phyloP scores from a whole-genome alignment of 2,113 vertebrate genomes.

The Malurus alboscapulatus region DNA sequence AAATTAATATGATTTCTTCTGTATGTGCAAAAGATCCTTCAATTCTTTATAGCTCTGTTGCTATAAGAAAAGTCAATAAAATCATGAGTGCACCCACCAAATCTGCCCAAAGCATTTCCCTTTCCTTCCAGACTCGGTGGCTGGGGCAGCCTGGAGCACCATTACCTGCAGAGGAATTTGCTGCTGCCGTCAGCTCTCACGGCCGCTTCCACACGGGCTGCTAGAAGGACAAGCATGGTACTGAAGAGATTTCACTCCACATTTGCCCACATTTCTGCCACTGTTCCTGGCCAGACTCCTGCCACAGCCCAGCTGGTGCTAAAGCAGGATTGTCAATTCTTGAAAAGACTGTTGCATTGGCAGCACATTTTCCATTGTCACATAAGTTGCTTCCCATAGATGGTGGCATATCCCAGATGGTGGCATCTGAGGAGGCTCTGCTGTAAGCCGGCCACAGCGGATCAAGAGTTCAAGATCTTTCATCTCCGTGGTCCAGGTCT shows the following conservation, averaged over 20 bases:
- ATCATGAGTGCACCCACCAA: not conserved
- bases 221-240: rapidly evolving
- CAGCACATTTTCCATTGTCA: not conserved
- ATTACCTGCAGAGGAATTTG: not conserved
- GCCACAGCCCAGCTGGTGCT: not conserved
- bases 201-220: rapidly evolving
- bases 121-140: rapidly evolving
- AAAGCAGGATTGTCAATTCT: not conserved
- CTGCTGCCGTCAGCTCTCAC: not conserved
- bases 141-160: rapidly evolving
- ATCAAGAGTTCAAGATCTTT: not conserved
- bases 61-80: not conserved
- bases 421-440: not conserved
- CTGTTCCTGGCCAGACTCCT: not conserved
- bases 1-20: not conserved
- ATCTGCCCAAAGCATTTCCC: not conserved
- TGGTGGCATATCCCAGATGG: not conserved
- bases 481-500: not conserved
- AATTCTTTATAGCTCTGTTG: not conserved
- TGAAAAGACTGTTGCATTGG: not conserved
- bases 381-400: not conserved
- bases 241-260: not conserved
- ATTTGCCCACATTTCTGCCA: not conserved
- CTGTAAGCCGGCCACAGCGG: not conserved
- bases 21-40: not conserved